Base-by-base conservation (phyloP, 2,797 vertebrate species). In the Gadopsis marmoratus region DNA sequence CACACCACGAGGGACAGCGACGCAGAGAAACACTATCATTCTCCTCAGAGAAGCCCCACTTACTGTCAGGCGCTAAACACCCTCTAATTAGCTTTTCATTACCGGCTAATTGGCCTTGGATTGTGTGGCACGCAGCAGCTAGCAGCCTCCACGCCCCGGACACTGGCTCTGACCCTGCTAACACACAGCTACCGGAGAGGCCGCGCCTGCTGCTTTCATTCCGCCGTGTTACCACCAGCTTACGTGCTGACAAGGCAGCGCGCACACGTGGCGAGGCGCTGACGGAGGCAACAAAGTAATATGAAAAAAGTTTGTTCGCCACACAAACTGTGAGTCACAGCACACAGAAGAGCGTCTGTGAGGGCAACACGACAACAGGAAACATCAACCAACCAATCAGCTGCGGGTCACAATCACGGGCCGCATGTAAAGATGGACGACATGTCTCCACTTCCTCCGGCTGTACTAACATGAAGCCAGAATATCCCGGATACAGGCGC, bases 21-120 rank as follows among this genome's bases (percentile, higher is more conserved):
- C 64, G 33, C 45, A 39, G 71, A 71, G 69, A 87, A 87, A 81
- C 64, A 86, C 71, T 37, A 82, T 85, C 68, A 82, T 86, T 89
- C 77, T 75, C 73, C 37, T 70, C 17, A 33, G 71, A 68, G 74
- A 83, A 85, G 71, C 79, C 78, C 71, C 84, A 82, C 84, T 90
- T 79, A 87, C 79, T 86, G 86, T 91, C 85, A 88, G 71, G 71
- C 61, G 54, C 76, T 81, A 82, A 88, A 90, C 72, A 83, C 69
- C 68, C 84, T 83, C 84, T 85, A 81, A 89, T 90, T 91, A 87
- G 79, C 76, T 51, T 85, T 86, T 89, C 78, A 89, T 89, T 89
- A 82, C 47, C 61, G 70, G 39, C 86, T 90, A 87, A 91, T 87
- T 89, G 64, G 76, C 60, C 64, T 71, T 85, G 85, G 88, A 85